phyloP scores from a whole-genome alignment of 2,888 invertebrate genomes.

The Pristionchus japonicus region DNA sequence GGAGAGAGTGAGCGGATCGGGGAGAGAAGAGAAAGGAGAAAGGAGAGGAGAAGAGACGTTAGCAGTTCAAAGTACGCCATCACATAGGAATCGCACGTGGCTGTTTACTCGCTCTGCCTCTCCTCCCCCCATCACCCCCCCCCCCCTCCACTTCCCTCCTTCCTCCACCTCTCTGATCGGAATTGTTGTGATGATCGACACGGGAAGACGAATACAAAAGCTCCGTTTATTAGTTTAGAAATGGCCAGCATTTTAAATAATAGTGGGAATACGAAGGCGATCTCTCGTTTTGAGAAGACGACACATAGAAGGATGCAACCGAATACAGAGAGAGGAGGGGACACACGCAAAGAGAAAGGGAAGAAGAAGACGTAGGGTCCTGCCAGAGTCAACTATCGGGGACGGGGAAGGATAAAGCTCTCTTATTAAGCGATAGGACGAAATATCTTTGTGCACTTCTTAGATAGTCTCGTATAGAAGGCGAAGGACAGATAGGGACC shows the following conservation, averaged over 20 bases:
- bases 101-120: constrained; percentile 10
- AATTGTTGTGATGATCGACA: constrained; percentile 21
- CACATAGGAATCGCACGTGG: constrained; percentile 43
- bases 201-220: not conserved
- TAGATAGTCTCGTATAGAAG: not conserved
- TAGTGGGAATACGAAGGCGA: not conserved
- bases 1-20: not conserved
- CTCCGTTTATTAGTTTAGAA: constrained; percentile 40
- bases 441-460: not conserved
- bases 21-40: not conserved
- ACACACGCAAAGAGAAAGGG: not conserved
- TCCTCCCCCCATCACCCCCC: not conserved
- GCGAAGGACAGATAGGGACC: not conserved
- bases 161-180: not conserved
- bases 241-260: constrained; percentile 46
- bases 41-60: constrained; percentile 35
- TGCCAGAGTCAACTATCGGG: not conserved
- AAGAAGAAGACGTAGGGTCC: not conserved
- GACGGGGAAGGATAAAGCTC: constrained; percentile 21
- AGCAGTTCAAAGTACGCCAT: constrained; percentile 47
- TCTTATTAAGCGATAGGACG: not conserved
- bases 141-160: not conserved
- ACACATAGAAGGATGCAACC: constrained; percentile 38
- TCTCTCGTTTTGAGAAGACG: constrained; percentile 32
- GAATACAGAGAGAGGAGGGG: not conserved